These are phyloP conservation scores for Anagyrus pseudococci DNA, from an alignment of 2,888 invertebrate species.

Conservation along the genomic window DNA sequence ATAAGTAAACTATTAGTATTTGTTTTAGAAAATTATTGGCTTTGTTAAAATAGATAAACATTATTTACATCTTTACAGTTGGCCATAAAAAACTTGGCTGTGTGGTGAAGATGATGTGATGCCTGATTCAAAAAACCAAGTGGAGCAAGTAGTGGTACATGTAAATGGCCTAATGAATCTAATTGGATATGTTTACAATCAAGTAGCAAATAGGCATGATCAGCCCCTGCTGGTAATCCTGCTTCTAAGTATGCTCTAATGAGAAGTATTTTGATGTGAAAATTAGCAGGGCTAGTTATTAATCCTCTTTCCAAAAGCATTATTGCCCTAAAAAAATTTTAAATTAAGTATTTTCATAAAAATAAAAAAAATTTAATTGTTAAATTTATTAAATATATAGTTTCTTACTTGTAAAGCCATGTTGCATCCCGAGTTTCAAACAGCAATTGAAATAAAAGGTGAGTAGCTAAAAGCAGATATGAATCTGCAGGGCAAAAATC, in stretches of 20 bases:
- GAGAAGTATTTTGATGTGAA: constrained; percentile 85
- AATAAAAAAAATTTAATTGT: not conserved
- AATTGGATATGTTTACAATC: constrained; percentile 94
- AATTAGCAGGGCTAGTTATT: constrained; percentile 80
- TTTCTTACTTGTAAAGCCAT: constrained; percentile 56
- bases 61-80: constrained; percentile 85
- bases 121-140: constrained; percentile 76
- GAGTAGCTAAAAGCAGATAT: constrained; percentile 80
- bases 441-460: constrained; percentile 70
- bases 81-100: constrained; percentile 84
- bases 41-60: constrained; percentile 11
- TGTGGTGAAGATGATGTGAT: constrained; percentile 74
- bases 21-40: not conserved
- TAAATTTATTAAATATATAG: not conserved
- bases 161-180: constrained; percentile 87
- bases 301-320: constrained; percentile 53
- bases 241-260: constrained; percentile 76
- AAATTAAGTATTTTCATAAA: constrained; percentile 5
- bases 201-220: constrained; percentile 62
- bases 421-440: constrained; percentile 60
- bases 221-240: constrained; percentile 55
- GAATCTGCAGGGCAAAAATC: constrained; percentile 81
- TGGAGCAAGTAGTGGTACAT: constrained; percentile 77
- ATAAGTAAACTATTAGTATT: not conserved
- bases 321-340: constrained; percentile 50